These are phyloP conservation scores for Xylota segnis DNA, from an alignment of 2,888 invertebrate species.

Conservation along the genomic window DNA sequence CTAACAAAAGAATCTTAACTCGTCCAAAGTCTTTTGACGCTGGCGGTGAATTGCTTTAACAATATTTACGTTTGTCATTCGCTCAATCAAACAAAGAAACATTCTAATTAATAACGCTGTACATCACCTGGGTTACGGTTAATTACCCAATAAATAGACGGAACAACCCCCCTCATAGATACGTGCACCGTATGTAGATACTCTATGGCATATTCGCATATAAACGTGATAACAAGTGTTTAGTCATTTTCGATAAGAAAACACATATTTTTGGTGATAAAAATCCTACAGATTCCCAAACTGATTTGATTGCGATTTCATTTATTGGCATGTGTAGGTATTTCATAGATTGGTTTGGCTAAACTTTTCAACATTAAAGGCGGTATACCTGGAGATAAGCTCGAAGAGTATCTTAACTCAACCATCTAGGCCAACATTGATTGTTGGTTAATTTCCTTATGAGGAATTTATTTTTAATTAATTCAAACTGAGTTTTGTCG, in stretches of 20 bases:
- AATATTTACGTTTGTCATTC: conserved; percentile 22
- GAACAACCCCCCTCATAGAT: conserved; percentile 3
- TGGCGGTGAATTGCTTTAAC: not conserved
- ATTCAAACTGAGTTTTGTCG: not conserved
- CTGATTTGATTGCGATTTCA: conserved; percentile 15
- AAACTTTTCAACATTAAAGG: not conserved
- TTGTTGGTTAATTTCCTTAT: not conserved
- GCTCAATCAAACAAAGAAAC: conserved; percentile 11
- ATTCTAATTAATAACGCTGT: conserved; percentile 5
- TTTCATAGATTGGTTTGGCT: not conserved
- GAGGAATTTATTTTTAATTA: conserved; percentile 21
- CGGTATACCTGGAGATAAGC: not conserved
- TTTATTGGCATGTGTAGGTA: not conserved
- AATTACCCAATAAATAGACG: conserved; percentile 24
- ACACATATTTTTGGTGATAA: not conserved
- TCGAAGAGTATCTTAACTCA: not conserved
- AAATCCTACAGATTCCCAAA: conserved; percentile 5
- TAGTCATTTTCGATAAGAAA: not conserved
- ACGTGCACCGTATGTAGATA: not conserved
- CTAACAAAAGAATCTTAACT: conserved; percentile 10
- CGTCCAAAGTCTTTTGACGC: not conserved
- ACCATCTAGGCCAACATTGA: conserved; percentile 4
- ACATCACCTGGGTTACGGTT: conserved; percentile 1
- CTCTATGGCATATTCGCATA: not conserved
- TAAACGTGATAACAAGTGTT: not conserved